These are phyloP conservation scores for Synanthedon formicaeformis DNA, from an alignment of 2,888 invertebrate genomes.

Conservation along the genomic window DNA sequence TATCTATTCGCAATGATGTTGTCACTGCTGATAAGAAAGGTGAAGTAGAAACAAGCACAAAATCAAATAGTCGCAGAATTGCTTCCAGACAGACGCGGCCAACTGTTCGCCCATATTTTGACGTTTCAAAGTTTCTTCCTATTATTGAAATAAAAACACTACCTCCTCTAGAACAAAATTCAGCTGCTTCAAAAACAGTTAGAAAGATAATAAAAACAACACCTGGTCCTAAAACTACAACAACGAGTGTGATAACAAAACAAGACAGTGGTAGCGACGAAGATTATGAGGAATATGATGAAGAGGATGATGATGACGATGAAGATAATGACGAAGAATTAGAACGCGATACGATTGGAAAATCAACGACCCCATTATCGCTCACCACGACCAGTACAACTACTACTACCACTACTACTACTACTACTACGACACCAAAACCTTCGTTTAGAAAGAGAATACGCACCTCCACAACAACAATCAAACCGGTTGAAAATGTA, in stretches of 20 bases:
- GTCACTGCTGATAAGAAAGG: constrained; percentile 4
- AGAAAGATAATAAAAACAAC: constrained; percentile 7
- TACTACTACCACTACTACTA: constrained; percentile 19
- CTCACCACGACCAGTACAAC: constrained; percentile 20
- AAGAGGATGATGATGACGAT: constrained; percentile 28
- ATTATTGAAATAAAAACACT: constrained; percentile 23
- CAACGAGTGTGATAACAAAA: constrained; percentile 3
- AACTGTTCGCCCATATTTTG: constrained; percentile 20
- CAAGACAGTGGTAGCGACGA: constrained; percentile 12
- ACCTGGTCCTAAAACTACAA: neutral
- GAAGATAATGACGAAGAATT: constrained; percentile 20
- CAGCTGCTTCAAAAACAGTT: constrained; percentile 17
- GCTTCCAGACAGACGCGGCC: constrained; percentile 11
- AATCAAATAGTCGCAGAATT: constrained; percentile 6
- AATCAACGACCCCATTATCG: constrained; percentile 4
- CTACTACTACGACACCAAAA: constrained; percentile 27
- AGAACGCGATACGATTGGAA: constrained; percentile 14
- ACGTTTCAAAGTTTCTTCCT: constrained; percentile 27
- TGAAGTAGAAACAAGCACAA: constrained; percentile 6
- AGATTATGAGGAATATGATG: constrained; percentile 31
- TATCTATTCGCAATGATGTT: constrained; percentile 7
- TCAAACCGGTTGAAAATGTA: constrained; percentile 14
- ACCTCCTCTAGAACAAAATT: constrained; percentile 32
- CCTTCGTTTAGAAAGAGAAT: constrained; percentile 25
- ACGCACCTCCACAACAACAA: constrained; percentile 24